Conservation (phyloP, 2,888 invertebrate genomes). For the Sialis lutaria region DNA sequence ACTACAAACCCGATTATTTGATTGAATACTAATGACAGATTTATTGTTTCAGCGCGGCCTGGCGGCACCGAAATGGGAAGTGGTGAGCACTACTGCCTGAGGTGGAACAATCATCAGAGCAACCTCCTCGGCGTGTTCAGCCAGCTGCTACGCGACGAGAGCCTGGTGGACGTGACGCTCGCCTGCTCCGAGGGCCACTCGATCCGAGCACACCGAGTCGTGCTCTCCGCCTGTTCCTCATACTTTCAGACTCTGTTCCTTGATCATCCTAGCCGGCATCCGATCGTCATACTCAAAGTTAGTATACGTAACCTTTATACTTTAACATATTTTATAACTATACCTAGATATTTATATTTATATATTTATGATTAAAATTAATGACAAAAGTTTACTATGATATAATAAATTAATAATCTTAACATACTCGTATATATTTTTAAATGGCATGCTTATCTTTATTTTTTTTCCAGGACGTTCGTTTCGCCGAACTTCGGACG, state of each 20-base stretch:
- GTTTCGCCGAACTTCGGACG: slow-evolving; percentile 75
- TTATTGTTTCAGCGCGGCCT: slow-evolving; percentile 48
- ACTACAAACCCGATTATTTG: no score
- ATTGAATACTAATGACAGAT: no score
- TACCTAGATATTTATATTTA: no score
- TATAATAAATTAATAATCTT: no score
- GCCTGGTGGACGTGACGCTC: slow-evolving; percentile 90
- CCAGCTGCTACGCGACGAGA: slow-evolving; percentile 89
- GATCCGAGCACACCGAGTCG: slow-evolving; percentile 86
- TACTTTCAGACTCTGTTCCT: slow-evolving; percentile 88
- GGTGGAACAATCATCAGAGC: slow-evolving; percentile 98
- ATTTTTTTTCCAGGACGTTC: slow-evolving; percentile 43
- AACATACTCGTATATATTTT: no score
- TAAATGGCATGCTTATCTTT: no score
- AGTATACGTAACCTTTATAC: no score
- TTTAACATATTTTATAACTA: no score
- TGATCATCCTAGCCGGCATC: slow-evolving; percentile 83
- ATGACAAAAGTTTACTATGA: no score
- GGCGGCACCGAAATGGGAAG: slow-evolving; percentile 92
- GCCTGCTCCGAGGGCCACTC: slow-evolving; percentile 92
- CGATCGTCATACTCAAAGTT: slow-evolving; percentile 76
- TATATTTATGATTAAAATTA: no score
- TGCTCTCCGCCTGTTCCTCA: slow-evolving; percentile 87
- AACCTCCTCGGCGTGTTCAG: slow-evolving; percentile 94
- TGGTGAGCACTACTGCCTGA: slow-evolving; percentile 97